Evolutionary conservation across 1,140 invertebrate species (phyloP), one percentile per base, ranked within the genome.

Genomic region (Glossosoma conforme): DNA sequence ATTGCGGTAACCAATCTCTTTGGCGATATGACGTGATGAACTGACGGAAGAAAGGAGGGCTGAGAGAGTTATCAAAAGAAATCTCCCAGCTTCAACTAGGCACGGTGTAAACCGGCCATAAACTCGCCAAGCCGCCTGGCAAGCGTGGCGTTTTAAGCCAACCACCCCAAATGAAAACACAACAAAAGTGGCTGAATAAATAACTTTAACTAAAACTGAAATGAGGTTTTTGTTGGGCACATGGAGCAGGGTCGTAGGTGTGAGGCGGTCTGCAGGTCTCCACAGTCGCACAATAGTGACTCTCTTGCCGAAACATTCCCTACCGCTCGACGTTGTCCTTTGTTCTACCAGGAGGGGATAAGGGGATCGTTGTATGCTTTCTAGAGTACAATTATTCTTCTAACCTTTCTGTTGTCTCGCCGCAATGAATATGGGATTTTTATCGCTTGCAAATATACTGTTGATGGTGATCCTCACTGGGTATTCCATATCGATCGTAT

Each of bases 401-500:
- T 21, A 48, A 64, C 76, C 76, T 65, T 78, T 77, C 44, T 83
- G 80, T 63, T 86, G 82, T 54, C 80, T 63, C 0, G 82, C 78
- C 1, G 84, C 83, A 51, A 85, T 76, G 58, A 86, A 77, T 1
- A 85, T 60, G 2, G 84, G 84, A 60, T 71, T 78, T 1, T 69
- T 72, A 10, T 65, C 65, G 24, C 70, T 74, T 2, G 76, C 74
- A 44, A 71, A 66, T 20, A 65, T 58, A 51, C 77, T 78, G 6
- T 69, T 69, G 0, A 84, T 75, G 10, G 66, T 69, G 32, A 83
- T 72, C 18, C 83, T 64, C 8, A 79, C 79, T 17, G 75, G 75
- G 15, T 28, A 41, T 17, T 49, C 49, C 0, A 38, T n/a, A 30
- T 47, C 36, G 2, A 48, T 3, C 11, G 11, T 1, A 36, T 46